phyloP scores from a whole-genome alignment of 2,113 vertebrate species.

The Tenrec ecaudatus region DNA sequence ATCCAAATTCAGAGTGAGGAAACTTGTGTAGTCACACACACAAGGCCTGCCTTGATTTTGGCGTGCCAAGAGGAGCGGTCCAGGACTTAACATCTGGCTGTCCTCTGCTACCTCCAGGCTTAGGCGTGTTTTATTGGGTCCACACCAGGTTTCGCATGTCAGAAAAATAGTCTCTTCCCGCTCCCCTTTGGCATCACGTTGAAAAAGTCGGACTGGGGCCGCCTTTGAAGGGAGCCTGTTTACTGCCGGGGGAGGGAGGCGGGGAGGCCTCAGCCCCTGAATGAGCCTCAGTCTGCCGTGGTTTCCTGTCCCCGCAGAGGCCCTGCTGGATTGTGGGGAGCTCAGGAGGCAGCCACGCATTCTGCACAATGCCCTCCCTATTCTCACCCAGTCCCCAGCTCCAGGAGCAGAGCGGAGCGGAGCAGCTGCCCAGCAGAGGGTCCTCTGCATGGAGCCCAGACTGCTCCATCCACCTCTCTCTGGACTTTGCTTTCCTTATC shows the following conservation, averaged over 20 bases:
- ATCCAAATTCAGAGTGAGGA: neutral
- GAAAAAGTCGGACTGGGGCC: neutral
- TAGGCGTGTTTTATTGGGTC: constrained; percentile 41
- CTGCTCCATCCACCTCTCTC: neutral
- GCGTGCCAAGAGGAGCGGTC: constrained; percentile 1
- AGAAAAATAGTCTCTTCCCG: neutral
- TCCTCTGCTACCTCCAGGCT: neutral
- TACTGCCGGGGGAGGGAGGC: fast-evolving
- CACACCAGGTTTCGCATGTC: neutral
- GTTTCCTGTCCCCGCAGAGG: neutral
- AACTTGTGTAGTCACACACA: neutral
- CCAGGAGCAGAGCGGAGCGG: no score
- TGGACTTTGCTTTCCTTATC: neutral
- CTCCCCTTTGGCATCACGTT: neutral
- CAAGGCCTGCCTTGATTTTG: neutral
- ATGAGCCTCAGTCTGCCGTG: neutral
- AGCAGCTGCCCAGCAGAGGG: neutral
- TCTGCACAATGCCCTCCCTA: neutral
- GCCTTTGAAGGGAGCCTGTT: neutral
- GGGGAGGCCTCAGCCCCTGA: neutral
- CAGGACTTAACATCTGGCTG: neutral
- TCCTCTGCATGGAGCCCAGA: neutral
- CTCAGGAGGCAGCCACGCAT: neutral
- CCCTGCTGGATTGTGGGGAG: neutral
- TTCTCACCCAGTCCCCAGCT: neutral